Percentiles rank a stretch among this genome's conserved stretches.
phyloP scores from a whole-genome alignment of 2,113 vertebrate genomes.

The Solenodon paradoxus region DNA sequence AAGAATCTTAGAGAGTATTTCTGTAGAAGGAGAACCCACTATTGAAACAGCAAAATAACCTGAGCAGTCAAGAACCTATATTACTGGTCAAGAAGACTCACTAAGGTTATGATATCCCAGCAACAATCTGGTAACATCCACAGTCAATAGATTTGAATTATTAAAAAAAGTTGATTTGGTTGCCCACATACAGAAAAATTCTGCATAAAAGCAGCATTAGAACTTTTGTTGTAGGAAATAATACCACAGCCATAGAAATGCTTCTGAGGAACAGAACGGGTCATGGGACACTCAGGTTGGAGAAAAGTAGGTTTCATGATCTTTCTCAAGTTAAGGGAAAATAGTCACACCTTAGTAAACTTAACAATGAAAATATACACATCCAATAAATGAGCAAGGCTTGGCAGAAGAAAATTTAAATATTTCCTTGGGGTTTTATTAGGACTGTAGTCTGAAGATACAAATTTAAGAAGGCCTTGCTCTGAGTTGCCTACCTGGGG shows the following conservation, averaged over 20 bases:
- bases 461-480: no score
- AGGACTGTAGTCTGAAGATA: no score
- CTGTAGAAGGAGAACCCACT: background rate
- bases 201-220: background rate
- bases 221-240: background rate
- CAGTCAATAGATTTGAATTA: background rate
- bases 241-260: background rate
- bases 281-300: background rate
- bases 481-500: no score
- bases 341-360: background rate
- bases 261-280: background rate
- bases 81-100: background rate
- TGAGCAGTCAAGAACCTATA: background rate
- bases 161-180: background rate
- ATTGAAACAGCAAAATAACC: background rate
- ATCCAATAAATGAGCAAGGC: no score
- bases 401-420: no score
- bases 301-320: background rate
- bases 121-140: no score
- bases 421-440: no score
- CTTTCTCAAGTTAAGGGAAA: background rate
- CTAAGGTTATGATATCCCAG: no score
- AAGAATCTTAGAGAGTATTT: background rate
- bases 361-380: background rate
- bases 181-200: background rate